These are phyloP conservation scores for Chelonus formosanus DNA, from an alignment of 2,888 invertebrate species.

Conservation along the genomic window DNA sequence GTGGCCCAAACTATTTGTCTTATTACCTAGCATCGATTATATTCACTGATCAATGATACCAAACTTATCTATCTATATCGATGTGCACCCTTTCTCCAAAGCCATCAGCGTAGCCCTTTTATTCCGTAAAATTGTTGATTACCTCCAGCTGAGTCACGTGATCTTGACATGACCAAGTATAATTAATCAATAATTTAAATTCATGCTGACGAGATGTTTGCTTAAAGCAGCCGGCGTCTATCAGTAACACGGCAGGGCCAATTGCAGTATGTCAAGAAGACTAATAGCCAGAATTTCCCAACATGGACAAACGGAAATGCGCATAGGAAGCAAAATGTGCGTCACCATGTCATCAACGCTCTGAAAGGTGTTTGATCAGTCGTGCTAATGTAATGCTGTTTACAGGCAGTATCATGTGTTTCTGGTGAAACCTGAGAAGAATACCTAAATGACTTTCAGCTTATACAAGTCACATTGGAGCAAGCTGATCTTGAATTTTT, in stretches of 20 bases:
- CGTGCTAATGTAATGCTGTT: conserved; percentile 60
- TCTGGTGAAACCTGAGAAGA: conserved; percentile 31
- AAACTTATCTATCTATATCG: conserved; percentile 38
- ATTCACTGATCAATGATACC: conserved; percentile 55
- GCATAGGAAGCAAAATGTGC: conserved; percentile 14
- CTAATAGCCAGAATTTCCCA: neutral
- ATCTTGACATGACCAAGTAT: conserved; percentile 15
- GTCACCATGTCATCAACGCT: conserved; percentile 42
- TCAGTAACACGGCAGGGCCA: conserved; percentile 22
- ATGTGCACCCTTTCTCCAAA: neutral
- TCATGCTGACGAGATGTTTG: neutral
- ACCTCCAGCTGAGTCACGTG: conserved; percentile 20
- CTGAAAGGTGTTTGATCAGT: conserved; percentile 53
- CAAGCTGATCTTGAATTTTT: neutral
- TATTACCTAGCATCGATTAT: conserved; percentile 57
- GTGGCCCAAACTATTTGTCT: conserved; percentile 57
- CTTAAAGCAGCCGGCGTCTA: conserved; percentile 6
- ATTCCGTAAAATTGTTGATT: conserved; percentile 12
- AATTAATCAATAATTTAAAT: conserved; percentile 28
- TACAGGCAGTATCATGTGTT: conserved; percentile 52
- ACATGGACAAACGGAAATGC: neutral
- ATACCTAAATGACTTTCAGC: conserved; percentile 7
- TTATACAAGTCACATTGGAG: neutral
- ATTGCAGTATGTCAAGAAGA: neutral
- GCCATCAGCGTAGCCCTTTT: neutral